phyloP scores from a whole-genome alignment of 2,797 vertebrate species.

The Pseudochirops cupreus region DNA sequence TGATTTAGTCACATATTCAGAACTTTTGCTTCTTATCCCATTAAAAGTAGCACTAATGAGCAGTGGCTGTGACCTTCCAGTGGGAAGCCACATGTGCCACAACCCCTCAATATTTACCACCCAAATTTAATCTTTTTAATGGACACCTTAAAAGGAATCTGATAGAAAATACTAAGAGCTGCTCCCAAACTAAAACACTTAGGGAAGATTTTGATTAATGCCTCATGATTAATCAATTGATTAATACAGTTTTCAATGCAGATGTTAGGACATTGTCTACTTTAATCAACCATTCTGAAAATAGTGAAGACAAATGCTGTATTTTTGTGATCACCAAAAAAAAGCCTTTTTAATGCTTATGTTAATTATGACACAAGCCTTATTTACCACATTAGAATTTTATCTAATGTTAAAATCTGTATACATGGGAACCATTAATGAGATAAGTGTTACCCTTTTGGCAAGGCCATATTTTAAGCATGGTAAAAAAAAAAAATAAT shows the following conservation, averaged over 20 bases:
- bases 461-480: conserved; percentile 82
- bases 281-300: conserved; percentile 90
- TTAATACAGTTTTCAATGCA: conserved; percentile 98
- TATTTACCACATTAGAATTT: conserved; percentile 82
- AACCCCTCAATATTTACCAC: conserved; percentile 88
- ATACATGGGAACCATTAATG: conserved; percentile 83
- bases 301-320: conserved; percentile 87
- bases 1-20: conserved; percentile 87
- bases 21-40: conserved; percentile 90
- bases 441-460: conserved; percentile 85
- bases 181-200: conserved; percentile 93
- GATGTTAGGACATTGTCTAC: conserved; percentile 94
- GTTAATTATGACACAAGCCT: conserved; percentile 84
- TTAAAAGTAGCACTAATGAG: conserved; percentile 92
- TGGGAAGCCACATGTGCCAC: conserved; percentile 85
- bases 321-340: conserved; percentile 83
- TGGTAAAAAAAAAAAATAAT: conserved; percentile 74
- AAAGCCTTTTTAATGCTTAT: conserved; percentile 84
- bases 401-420: conserved; percentile 83
- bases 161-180: conserved; percentile 89
- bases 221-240: conserved; percentile 98
- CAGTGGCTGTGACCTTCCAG: conserved; percentile 87
- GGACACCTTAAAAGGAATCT: conserved; percentile 92
- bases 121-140: conserved; percentile 93
- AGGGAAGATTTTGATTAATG: conserved; percentile 94